These are phyloP conservation scores for Heterotilapia buettikoferi DNA, from an alignment of 2,113 vertebrate species.

Conservation along the genomic window DNA sequence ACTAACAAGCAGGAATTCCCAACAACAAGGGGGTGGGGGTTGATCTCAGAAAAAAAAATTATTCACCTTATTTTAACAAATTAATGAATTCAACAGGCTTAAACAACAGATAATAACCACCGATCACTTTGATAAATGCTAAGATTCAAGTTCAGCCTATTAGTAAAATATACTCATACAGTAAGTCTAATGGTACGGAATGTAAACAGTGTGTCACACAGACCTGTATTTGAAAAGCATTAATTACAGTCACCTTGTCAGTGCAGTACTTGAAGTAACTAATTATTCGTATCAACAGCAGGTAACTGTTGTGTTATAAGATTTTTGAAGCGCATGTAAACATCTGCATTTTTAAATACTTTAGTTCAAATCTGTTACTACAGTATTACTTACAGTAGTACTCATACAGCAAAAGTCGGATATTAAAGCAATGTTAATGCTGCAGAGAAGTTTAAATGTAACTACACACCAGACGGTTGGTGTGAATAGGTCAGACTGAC, in stretches of 20 bases:
- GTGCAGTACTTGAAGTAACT: rapidly evolving
- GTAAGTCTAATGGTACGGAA: neutral
- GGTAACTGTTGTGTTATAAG: neutral
- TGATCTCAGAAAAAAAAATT: rapidly evolving
- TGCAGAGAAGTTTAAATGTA: neutral
- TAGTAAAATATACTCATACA: neutral
- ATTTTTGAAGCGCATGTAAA: neutral
- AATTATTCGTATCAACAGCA: neutral
- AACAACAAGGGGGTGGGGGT: neutral
- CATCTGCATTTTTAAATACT: neutral
- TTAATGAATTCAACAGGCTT: neutral
- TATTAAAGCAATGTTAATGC: neutral
- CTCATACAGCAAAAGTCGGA: neutral
- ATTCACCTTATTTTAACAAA: neutral
- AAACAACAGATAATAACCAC: neutral
- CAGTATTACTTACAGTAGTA: neutral
- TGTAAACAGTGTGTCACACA: neutral
- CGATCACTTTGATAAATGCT: neutral
- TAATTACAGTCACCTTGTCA: neutral
- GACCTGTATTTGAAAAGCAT: neutral
- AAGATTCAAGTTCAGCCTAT: neutral
- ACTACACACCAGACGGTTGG: neutral
- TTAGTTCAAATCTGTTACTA: neutral
- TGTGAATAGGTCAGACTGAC: neutral
- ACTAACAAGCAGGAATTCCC: rapidly evolving